Conservation (phyloP, 2,888 invertebrate genomes). For the Platynereis dumerilii region DNA sequence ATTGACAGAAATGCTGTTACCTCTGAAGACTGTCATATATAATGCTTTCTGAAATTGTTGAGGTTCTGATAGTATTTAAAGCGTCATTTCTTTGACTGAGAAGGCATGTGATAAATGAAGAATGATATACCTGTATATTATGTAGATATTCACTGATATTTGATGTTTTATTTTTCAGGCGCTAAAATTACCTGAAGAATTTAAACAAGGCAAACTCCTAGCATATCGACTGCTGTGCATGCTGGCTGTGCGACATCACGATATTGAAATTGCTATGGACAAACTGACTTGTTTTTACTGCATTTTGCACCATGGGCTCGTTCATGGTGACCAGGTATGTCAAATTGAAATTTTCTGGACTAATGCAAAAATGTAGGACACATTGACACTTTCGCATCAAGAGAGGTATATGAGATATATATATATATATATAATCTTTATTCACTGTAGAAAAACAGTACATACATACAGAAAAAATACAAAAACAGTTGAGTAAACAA, state of each 20-base stretch:
- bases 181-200: slow-evolving; percentile 75
- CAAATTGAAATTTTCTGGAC: not conserved
- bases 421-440: no score
- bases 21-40: no score
- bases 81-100: no score
- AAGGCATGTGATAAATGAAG: no score
- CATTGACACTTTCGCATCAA: not conserved
- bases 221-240: slow-evolving; percentile 86
- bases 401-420: no score
- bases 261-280: slow-evolving; percentile 74
- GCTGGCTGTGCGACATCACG: slow-evolving; percentile 79
- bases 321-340: slow-evolving; percentile 70
- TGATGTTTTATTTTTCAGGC: slow-evolving; percentile 57
- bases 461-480: no score
- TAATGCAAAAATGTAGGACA: not conserved
- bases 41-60: no score
- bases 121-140: no score
- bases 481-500: no score
- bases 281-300: slow-evolving; percentile 87
- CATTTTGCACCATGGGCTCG: slow-evolving; percentile 76
- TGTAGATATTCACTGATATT: not conserved
- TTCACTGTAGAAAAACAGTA: no score
- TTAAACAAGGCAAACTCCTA: slow-evolving; percentile 80
- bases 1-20: no score
- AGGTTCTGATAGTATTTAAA: no score